Percentiles rank a stretch among this genome's conserved stretches.
These are phyloP conservation scores for Passerculus sandwichensis DNA, from an alignment of 2,797 vertebrate species.

Conservation along the genomic window DNA sequence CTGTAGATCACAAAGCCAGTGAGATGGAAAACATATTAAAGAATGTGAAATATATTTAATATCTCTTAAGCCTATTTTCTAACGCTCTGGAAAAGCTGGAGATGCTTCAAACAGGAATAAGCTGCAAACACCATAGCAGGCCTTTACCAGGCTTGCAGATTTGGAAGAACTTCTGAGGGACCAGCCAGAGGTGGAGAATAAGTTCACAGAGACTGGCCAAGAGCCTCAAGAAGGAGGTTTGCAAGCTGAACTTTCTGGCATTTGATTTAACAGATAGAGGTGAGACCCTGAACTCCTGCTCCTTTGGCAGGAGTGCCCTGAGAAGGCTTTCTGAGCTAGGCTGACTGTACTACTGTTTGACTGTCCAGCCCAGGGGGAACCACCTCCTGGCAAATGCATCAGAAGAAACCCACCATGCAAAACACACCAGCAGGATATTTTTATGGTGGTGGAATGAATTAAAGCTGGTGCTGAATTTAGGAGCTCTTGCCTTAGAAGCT, in stretches of 20 bases:
- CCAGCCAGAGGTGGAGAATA: not conserved
- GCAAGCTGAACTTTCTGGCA: not conserved
- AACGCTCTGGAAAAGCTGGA: not conserved
- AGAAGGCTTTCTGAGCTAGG: not conserved
- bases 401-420: not conserved
- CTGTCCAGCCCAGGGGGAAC: not conserved
- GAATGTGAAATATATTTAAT: not conserved
- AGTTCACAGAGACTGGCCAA: not conserved
- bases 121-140: not conserved
- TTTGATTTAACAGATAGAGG: not conserved
- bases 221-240: not conserved
- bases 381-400: not conserved
- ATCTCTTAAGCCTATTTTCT: slow-evolving; percentile 4
- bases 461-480: not conserved
- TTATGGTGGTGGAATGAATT: not conserved
- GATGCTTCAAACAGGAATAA: not conserved
- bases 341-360: not conserved
- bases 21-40: not conserved
- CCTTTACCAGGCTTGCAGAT: not conserved
- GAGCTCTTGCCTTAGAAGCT: not conserved
- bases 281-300: not conserved
- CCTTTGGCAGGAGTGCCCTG: not conserved
- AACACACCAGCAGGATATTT: not conserved
- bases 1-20: not conserved
- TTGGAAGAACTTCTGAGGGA: slow-evolving; percentile 6